Evolutionary conservation across 2,113 vertebrate genomes (phyloP).

Genomic region (Phalacrocorax brasilianus): DNA sequence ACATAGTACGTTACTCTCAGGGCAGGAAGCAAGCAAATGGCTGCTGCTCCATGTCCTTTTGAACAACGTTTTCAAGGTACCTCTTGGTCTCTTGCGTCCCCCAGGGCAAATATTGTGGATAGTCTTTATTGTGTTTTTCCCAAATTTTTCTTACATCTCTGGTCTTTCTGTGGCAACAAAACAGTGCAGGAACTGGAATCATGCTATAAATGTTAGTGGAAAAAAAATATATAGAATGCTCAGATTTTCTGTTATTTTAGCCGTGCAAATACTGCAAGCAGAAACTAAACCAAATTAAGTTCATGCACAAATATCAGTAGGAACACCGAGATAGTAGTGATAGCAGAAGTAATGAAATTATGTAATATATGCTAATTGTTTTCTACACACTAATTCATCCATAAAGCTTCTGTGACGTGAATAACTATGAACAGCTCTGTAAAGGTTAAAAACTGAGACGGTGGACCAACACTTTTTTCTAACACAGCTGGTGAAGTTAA

Average conservation of each 20-base stretch:
- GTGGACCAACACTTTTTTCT: background rate
- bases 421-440: background rate
- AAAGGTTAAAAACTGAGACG: background rate
- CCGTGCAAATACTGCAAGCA: background rate
- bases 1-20: background rate
- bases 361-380: slow-evolving; percentile 21
- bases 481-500: background rate
- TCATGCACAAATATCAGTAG: background rate
- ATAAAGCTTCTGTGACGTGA: background rate
- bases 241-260: slow-evolving; percentile 11
- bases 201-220: background rate
- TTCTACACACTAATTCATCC: slow-evolving; percentile 10
- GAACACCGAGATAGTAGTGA: background rate
- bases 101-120: background rate
- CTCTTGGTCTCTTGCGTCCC: background rate
- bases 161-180: background rate
- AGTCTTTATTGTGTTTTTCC: background rate
- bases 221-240: background rate
- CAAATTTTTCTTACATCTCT: background rate
- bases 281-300: background rate
- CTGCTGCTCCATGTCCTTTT: background rate
- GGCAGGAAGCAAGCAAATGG: background rate
- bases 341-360: slow-evolving; percentile 51
- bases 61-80: background rate
- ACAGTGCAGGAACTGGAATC: background rate